A percentile compares a stretch with the other conserved stretches of the same genome.
These are phyloP conservation scores for Amphilophus citrinellus DNA, from an alignment of 2,113 vertebrate genomes.

Conservation along the genomic window DNA sequence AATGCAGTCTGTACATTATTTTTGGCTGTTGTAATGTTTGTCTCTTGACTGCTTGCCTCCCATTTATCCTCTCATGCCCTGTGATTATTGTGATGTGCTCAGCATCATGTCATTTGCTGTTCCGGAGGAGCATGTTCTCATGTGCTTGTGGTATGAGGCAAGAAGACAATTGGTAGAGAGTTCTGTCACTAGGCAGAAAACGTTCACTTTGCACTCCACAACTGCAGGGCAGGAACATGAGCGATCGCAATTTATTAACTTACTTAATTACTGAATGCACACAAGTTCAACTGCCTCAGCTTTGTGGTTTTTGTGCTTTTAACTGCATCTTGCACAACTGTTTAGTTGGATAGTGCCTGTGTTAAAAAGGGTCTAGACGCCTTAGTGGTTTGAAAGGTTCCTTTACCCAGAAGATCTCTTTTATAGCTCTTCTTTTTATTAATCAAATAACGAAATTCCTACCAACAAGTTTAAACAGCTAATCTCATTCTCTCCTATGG, in stretches of 20 bases:
- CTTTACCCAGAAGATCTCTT: neutral
- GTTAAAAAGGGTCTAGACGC: neutral
- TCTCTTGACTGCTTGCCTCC: neutral
- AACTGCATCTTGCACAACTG: slow-evolving; percentile 10
- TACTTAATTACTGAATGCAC: slow-evolving; percentile 57
- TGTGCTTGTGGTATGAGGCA: slow-evolving; percentile 14
- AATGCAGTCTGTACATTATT: neutral
- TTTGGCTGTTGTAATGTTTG: slow-evolving; percentile 8
- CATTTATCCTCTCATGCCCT: neutral
- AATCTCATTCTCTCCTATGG: neutral
- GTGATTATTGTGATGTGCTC: slow-evolving; percentile 22
- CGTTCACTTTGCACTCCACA: slow-evolving; percentile 39
- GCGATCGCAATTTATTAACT: slow-evolving; percentile 59
- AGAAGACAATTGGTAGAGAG: neutral
- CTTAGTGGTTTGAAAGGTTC: neutral
- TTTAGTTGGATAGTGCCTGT: neutral
- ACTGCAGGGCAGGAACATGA: slow-evolving; percentile 26
- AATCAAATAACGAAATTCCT: neutral
- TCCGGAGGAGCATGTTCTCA: slow-evolving; percentile 9
- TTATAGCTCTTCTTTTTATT: neutral
- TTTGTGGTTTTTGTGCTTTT: slow-evolving; percentile 30
- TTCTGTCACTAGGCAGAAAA: slow-evolving; percentile 30
- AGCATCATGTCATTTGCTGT: slow-evolving; percentile 19
- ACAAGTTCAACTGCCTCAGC: slow-evolving; percentile 43
- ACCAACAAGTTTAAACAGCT: slow-evolving; percentile 12